A percentile compares a stretch with the other conserved stretches of the same genome.
Conservation (phyloP, 2,797 vertebrate species). For the Clarias pachynema region DNA sequence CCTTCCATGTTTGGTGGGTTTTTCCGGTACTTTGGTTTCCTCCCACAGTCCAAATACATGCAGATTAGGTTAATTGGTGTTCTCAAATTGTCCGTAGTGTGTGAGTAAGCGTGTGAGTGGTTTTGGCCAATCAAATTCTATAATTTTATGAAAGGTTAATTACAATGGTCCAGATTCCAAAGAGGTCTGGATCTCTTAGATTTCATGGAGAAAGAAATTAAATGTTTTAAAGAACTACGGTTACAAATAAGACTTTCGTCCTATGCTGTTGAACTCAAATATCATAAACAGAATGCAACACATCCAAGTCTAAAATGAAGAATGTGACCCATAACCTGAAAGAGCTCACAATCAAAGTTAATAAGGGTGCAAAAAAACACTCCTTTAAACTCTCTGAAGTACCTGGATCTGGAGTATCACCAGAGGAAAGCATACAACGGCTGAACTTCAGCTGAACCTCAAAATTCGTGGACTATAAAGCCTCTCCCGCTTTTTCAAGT, state of each 20-base stretch:
- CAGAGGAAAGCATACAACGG: background rate
- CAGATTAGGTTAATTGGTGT: no score
- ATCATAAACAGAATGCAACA: background rate
- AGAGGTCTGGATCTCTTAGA: background rate
- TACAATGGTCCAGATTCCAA: background rate
- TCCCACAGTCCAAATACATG: no score
- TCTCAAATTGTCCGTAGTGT: no score
- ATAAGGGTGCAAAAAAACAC: background rate
- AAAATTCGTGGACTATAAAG: background rate
- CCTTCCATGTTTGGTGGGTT: no score
- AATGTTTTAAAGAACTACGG: background rate
- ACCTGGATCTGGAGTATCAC: background rate
- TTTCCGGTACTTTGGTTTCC: no score
- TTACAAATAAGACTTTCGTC: no score
- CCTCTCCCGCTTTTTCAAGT: background rate
- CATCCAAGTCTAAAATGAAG: background rate
- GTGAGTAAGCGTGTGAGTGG: no score
- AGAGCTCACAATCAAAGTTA: background rate
- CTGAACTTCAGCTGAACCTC: constrained; percentile 10
- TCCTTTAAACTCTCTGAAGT: background rate
- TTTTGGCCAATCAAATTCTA: background rate
- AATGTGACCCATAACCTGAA: background rate
- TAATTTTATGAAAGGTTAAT: background rate
- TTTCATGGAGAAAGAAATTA: background rate
- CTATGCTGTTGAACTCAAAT: background rate